Evolutionary conservation across 2,797 vertebrate genomes (phyloP), one percentile per base, ranked within the genome.

Genomic region (Eleutherodactylus coqui): DNA sequence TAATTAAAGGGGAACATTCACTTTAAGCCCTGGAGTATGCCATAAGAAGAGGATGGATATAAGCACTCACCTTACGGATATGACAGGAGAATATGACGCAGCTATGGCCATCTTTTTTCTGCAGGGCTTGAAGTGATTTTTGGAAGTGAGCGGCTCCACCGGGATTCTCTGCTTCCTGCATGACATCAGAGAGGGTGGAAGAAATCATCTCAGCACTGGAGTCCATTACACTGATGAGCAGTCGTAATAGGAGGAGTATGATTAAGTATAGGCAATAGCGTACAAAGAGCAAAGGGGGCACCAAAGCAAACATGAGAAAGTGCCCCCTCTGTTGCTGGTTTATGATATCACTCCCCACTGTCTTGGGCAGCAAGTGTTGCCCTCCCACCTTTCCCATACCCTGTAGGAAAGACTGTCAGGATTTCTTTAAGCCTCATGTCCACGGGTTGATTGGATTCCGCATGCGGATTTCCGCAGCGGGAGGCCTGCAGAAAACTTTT

Each of bases 11-110:
- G n/a, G n/a, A n/a, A n/a, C n/a, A n/a, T n/a, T n/a, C n/a, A n/a
- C n/a, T n/a, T n/a, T n/a, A n/a, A n/a, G n/a, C n/a, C n/a, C n/a
- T n/a, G n/a, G n/a, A n/a, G n/a, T n/a, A n/a, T n/a, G n/a, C n/a
- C n/a, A n/a, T n/a, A n/a, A n/a, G n/a, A n/a, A n/a, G n/a, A n/a
- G n/a, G n/a, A n/a, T n/a, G n/a, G n/a, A 10, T 41, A 41, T 36
- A 4, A 36, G 16, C 10, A 11, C 89, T 88, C 91, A 97, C 97
- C 96, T 98, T 98, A 47, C 97, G 94, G 79, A 96, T 95, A 7
- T 96, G 95, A 82, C 95, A 90, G 0, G 97, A 97, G 91, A 98
- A 98, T 77, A 98, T 93, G 82, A 98, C 94, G 0, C 92, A 89
- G 53, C 78, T n/a, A 70, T 93, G 97, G 72, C 93, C 90, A 4